Evolutionary conservation across 2,888 invertebrate species (phyloP).

Genomic region (Ashinkailepas kermadecensis): DNA sequence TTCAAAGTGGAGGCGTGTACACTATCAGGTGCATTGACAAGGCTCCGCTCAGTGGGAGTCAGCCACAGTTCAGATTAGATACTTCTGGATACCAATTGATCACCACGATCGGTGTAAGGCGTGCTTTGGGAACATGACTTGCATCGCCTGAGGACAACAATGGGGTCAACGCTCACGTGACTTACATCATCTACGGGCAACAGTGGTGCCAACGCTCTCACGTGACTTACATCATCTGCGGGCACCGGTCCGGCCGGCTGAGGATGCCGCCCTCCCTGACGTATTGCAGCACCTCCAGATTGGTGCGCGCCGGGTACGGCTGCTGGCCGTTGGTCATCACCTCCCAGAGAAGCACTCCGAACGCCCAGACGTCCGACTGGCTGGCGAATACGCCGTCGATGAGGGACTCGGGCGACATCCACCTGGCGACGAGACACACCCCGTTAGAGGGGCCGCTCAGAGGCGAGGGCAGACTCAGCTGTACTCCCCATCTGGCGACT

Average conservation of each 20-base stretch:
- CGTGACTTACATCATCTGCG: conserved; percentile 51
- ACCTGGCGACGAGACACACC: conserved; percentile 42
- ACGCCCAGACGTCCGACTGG: conserved; percentile 95
- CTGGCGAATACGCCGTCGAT: conserved; percentile 93
- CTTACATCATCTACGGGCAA: too few relatives aligned
- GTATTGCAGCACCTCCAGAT: conserved; percentile 82
- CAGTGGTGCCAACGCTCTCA: too few relatives aligned
- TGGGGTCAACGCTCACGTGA: too few relatives aligned
- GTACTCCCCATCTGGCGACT: not conserved
- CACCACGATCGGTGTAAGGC: too few relatives aligned
- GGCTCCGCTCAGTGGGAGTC: too few relatives aligned
- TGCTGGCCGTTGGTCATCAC: conserved; percentile 92
- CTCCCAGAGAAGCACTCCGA: conserved; percentile 90
- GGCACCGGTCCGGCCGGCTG: conserved; percentile 71
- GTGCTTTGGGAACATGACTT: too few relatives aligned
- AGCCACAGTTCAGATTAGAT: too few relatives aligned
- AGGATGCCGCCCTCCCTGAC: conserved; percentile 80
- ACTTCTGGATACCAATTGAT: too few relatives aligned
- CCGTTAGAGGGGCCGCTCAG: not conserved
- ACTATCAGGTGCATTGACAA: too few relatives aligned
- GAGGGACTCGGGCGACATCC: conserved; percentile 97
- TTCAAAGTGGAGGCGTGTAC: too few relatives aligned
- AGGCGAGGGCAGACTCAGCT: not conserved
- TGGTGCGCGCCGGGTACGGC: conserved; percentile 89
- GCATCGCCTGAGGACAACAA: too few relatives aligned